Evolutionary conservation across 2,113 vertebrate species (phyloP).

Genomic region (Sceloporus undulatus): DNA sequence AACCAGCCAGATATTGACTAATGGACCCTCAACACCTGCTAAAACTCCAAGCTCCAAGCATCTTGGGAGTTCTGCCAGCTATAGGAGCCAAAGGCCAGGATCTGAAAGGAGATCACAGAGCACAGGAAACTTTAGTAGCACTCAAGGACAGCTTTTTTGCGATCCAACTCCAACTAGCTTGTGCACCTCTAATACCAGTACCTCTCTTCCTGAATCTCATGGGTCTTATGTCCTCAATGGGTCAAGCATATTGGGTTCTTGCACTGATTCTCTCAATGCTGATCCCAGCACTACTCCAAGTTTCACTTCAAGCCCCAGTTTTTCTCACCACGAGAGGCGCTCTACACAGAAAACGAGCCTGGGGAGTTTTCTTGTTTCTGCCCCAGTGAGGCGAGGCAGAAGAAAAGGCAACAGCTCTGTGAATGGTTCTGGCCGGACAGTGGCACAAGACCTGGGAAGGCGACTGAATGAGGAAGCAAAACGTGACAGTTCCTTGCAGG

Average conservation of each 20-base stretch:
- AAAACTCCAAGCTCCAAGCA: slow-evolving; percentile 86
- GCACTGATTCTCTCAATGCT: slow-evolving; percentile 63
- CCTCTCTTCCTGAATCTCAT: slow-evolving; percentile 40
- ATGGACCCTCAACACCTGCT: slow-evolving; percentile 93
- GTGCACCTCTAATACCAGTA: slow-evolving; percentile 56
- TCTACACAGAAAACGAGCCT: slow-evolving; percentile 80
- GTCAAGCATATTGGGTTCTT: slow-evolving; percentile 66
- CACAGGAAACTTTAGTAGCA: slow-evolving; percentile 67
- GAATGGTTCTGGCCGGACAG: slow-evolving; percentile 64
- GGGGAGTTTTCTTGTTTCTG: slow-evolving; percentile 83
- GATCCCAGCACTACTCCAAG: slow-evolving; percentile 80
- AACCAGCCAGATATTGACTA: slow-evolving; percentile 89
- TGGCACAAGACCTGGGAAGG: slow-evolving; percentile 75
- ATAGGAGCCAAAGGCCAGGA: slow-evolving; percentile 62
- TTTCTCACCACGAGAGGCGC: slow-evolving; percentile 73
- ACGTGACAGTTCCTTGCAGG: slow-evolving; percentile 69
- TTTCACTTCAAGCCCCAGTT: slow-evolving; percentile 76
- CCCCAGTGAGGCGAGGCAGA: slow-evolving; percentile 75
- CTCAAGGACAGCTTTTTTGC: slow-evolving; percentile 90
- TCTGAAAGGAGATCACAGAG: slow-evolving; percentile 69
- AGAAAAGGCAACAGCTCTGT: slow-evolving; percentile 73
- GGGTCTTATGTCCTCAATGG: slow-evolving; percentile 61
- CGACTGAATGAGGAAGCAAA: slow-evolving; percentile 78
- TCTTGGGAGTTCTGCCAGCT: slow-evolving; percentile 64
- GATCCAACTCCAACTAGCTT: slow-evolving; percentile 67